These are phyloP conservation scores for Stenchaetothrips biformis DNA, from an alignment of 2,888 invertebrate species.

Conservation along the genomic window DNA sequence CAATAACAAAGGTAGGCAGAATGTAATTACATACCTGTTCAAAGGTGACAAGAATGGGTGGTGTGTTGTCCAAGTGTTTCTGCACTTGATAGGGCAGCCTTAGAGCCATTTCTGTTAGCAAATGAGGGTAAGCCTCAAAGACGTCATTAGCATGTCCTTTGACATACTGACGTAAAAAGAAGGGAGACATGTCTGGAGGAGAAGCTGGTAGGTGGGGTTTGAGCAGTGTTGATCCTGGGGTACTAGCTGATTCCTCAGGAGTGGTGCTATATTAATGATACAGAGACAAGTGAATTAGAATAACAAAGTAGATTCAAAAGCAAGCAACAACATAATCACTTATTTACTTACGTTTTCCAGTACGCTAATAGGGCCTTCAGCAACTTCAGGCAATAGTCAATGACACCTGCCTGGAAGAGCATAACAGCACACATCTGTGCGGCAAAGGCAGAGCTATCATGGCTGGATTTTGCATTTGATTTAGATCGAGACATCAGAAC, in stretches of 20 bases:
- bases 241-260: constrained; percentile 46
- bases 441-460: constrained; percentile 54
- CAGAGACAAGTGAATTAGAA: background rate
- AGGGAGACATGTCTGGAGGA: constrained; percentile 91
- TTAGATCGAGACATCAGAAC: constrained; percentile 74
- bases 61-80: constrained; percentile 40
- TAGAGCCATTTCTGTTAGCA: constrained; percentile 93
- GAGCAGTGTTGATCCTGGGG: constrained; percentile 63
- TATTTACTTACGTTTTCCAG: constrained; percentile 57
- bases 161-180: constrained; percentile 88
- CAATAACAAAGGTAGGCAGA: background rate
- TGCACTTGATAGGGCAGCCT: constrained; percentile 70
- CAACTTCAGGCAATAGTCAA: constrained; percentile 67
- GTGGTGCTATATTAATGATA: constrained; percentile 39
- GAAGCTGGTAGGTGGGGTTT: constrained; percentile 77
- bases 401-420: constrained; percentile 63
- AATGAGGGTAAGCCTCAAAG: constrained; percentile 87
- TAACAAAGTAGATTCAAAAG: background rate
- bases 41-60: constrained; percentile 39
- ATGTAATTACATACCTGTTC: constrained; percentile 39
- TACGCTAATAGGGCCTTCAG: constrained; percentile 67
- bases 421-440: constrained; percentile 66
- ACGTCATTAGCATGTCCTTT: constrained; percentile 88
- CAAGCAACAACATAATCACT: constrained; percentile 19
- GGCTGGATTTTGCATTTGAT: constrained; percentile 46